These are phyloP conservation scores for Xanthia icteritia DNA, from an alignment of 2,888 invertebrate genomes.

Conservation along the genomic window DNA sequence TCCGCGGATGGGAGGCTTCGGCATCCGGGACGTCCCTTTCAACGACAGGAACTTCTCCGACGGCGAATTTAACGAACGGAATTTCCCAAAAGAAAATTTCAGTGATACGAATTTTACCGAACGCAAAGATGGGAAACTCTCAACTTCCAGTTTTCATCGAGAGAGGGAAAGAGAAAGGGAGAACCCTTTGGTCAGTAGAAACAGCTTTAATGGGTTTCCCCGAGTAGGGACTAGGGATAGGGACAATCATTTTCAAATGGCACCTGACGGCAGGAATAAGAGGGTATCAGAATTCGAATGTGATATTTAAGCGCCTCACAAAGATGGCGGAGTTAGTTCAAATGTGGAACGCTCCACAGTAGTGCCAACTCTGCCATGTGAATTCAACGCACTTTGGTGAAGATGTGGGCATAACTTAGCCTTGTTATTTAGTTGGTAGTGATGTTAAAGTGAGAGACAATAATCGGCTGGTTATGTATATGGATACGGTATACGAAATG, in stretches of 20 bases:
- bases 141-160: conserved; percentile 88
- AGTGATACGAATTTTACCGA: conserved; percentile 81
- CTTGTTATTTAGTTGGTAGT: conserved; percentile 56
- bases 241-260: conserved; percentile 85
- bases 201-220: conserved; percentile 88
- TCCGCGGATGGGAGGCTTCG: conserved; percentile 88
- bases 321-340: conserved; percentile 28
- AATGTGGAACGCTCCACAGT: conserved; percentile 5
- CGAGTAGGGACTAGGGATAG: conserved; percentile 85
- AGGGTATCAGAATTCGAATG: conserved; percentile 92
- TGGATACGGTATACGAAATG: conserved; percentile 29
- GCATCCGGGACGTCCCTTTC: conserved; percentile 86
- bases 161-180: conserved; percentile 82
- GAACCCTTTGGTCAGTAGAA: conserved; percentile 87
- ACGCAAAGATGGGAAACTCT: conserved; percentile 86
- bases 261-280: conserved; percentile 87
- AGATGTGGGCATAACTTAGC: conserved; percentile 56
- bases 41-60: conserved; percentile 85
- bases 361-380: conserved; percentile 6
- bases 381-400: neutral
- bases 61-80: conserved; percentile 85
- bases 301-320: conserved; percentile 83
- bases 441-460: conserved; percentile 7
- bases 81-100: conserved; percentile 82
- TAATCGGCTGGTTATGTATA: conserved; percentile 41